These are phyloP conservation scores for Auanema sp. DNA, from an alignment of 2,888 invertebrate species.

Conservation along the genomic window DNA sequence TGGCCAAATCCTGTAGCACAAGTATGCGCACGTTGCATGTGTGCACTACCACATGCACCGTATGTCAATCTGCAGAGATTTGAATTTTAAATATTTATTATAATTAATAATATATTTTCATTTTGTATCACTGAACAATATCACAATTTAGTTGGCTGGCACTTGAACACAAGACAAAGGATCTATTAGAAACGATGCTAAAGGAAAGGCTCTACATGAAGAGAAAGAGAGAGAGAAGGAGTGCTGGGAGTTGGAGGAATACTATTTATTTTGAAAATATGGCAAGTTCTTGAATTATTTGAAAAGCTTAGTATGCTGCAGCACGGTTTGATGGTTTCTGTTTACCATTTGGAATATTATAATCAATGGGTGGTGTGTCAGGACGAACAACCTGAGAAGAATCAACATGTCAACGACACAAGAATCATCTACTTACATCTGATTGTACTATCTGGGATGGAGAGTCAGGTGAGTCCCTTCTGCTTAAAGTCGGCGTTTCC, in stretches of 20 bases:
- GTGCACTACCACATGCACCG: too few relatives aligned
- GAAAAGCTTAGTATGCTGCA: background rate
- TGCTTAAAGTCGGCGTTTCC: too few relatives aligned
- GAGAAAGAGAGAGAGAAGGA: background rate
- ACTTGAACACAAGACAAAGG: too few relatives aligned
- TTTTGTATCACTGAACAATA: too few relatives aligned
- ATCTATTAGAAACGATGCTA: background rate
- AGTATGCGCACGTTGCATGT: too few relatives aligned
- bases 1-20: too few relatives aligned
- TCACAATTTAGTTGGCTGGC: too few relatives aligned
- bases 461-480: too few relatives aligned
- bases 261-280: background rate
- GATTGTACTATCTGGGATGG: too few relatives aligned
- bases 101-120: too few relatives aligned
- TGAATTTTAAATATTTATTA: too few relatives aligned
- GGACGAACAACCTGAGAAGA: conserved; percentile 47
- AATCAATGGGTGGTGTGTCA: conserved; percentile 60
- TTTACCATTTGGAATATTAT: conserved; percentile 40
- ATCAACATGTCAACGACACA: background rate
- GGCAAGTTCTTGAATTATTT: background rate
- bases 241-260: background rate
- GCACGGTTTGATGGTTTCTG: background rate
- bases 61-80: too few relatives aligned
- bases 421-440: background rate
- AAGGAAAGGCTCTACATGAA: background rate